Base-by-base conservation (phyloP, 2,797 vertebrate species). In the Fundulus diaphanus region DNA sequence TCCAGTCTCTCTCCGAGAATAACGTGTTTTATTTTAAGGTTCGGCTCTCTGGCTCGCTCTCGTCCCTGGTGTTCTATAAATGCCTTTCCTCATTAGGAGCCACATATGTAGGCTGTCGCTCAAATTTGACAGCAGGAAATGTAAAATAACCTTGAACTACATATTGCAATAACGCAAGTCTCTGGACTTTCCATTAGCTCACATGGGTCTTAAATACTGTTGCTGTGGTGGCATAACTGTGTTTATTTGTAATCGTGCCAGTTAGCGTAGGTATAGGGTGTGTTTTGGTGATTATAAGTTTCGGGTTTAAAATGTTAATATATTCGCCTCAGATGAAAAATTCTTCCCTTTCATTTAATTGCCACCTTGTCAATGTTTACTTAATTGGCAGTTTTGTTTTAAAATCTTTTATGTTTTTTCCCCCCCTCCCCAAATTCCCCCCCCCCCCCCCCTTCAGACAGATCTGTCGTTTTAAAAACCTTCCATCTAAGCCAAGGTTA, bases 141-240 rank as follows among this genome's bases (percentile, higher is more conserved):
- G 86, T 89, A 84, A 91, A 89, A 85, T 93, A 91, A 94, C 93
- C 93, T 94, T 94, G 93, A 94, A 93, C 93, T 94, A 94, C 90
- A 93, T 94, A 82, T 79, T 61, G 42, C 63, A 76, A 88, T 87
- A 88, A 68, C 67, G 35, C 42, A 16, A 29, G 57, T 84, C 57
- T 65, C n/a, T 65, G 35, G 76, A 80, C 77, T 49, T 51, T 61
- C 33, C 73, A 48, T 44, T 29, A 56, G 37, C 54, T 33, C 51
- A 69, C 65, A 31, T 15, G 37, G 42, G 44, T 66, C 52, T 11
- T 65, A 82, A 52, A 63, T 63, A 37, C 33, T 63, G 48, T 68
- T 70, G 44, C n/a, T 70, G 46, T n/a, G 12, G 27, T 49, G 35
- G 1, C 59, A 63, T 35, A 56, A 22, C n/a, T 63, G 2, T 46